A percentile compares a stretch with the other conserved stretches of the same genome.
Conservation (phyloP, 2,113 vertebrate genomes). For the Dendropsophus ebraccatus region DNA sequence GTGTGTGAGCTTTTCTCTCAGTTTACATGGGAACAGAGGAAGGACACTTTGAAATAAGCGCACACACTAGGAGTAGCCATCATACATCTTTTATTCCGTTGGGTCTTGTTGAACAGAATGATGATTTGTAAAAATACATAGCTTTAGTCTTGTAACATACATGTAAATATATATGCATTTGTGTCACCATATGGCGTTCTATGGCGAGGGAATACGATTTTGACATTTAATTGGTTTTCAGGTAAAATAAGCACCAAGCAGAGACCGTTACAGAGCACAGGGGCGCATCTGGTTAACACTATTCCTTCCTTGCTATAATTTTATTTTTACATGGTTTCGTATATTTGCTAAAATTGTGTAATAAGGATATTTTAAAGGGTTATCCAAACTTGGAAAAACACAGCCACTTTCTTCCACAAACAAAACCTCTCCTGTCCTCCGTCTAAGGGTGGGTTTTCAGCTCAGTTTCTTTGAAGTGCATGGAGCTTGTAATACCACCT, state of each 20-base stretch:
- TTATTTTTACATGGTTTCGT: neutral
- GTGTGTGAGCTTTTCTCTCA: too few species aligned
- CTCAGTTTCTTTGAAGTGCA: too few species aligned
- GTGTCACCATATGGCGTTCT: conserved; percentile 6
- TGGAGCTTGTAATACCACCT: too few species aligned
- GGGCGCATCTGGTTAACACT: neutral
- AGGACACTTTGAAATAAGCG: neutral
- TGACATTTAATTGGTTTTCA: neutral
- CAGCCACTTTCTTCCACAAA: too few species aligned
- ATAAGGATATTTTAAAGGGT: too few species aligned
- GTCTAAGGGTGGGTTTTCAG: too few species aligned
- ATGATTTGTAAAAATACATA: conserved; percentile 49
- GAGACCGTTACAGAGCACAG: neutral
- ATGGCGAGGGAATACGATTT: neutral
- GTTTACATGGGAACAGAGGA: too few species aligned
- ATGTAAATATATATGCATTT: conserved; percentile 38
- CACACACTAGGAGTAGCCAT: neutral
- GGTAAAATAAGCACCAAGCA: conserved; percentile 4
- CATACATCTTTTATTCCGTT: conserved; percentile 36
- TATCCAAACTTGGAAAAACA: too few species aligned
- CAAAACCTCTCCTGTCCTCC: too few species aligned
- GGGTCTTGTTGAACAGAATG: conserved; percentile 34
- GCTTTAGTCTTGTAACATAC: conserved; percentile 37
- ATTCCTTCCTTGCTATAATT: neutral
- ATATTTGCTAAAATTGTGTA: neutral